Base-by-base conservation (phyloP, 2,888 invertebrate genomes). In the Diarsia mendica region DNA sequence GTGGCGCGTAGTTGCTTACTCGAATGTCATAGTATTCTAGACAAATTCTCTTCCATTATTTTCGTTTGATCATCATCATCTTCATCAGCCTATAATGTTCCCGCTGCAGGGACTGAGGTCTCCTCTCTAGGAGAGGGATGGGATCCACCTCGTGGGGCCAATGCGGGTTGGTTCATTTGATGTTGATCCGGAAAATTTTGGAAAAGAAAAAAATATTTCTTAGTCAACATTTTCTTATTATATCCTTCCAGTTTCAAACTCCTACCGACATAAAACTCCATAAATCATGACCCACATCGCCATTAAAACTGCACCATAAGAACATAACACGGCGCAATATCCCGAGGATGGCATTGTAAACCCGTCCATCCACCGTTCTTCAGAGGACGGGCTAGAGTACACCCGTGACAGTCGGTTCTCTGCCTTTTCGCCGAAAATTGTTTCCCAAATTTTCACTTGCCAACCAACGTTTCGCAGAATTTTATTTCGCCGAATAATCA, bases 371-470 rank as follows among this genome's bases (percentile, higher is more conserved):
- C 91, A 92, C 94, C 91, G 94, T 94, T 95, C 95, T 93, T 95
- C 94, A 94, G 92, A 92, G 93, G 91, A 91, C 89, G 86, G 89
- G 91, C 92, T 90, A 90, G 92, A 94, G 93, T 94, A 94, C 94
- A 93, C 95, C 95, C 95, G 95, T 95, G 96, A 96, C 96, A 96
- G 94, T 96, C 96, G n/a, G n/a, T n/a, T n/a, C n/a, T n/a, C n/a
- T n/a, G n/a, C n/a, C n/a, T n/a, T n/a, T n/a, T n/a, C n/a, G n/a
- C n/a, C n/a, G n/a, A n/a, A n/a, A n/a, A n/a, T n/a, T n/a, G n/a
- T n/a, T n/a, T n/a, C n/a, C n/a, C n/a, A n/a, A n/a, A n/a, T n/a
- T n/a, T n/a, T n/a, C n/a, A n/a, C n/a, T n/a, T n/a, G n/a, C n/a
- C n/a, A n/a, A n/a, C n/a, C n/a, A n/a, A n/a, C n/a, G n/a, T n/a